phyloP scores from a whole-genome alignment of 1,140 invertebrate genomes.

The Sycophaga agraensis region DNA sequence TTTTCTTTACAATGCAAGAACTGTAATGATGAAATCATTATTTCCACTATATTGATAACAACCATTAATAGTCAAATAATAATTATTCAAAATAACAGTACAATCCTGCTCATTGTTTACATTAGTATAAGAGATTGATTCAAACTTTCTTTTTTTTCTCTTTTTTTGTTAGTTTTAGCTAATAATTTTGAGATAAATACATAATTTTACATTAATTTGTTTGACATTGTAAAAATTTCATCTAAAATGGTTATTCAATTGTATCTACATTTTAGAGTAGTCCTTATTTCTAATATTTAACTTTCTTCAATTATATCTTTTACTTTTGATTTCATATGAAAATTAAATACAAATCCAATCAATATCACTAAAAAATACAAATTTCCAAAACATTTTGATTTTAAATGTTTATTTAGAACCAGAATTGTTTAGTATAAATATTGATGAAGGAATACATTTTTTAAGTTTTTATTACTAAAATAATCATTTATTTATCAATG shows the following conservation, averaged over 20 bases:
- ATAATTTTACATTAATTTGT: slow-evolving; percentile 59
- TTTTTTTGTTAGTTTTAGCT: slow-evolving; percentile 29
- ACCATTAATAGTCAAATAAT: slow-evolving; percentile 39
- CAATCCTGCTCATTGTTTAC: slow-evolving; percentile 35
- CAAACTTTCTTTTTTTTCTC: slow-evolving; percentile 11
- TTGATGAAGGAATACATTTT: too few relatives aligned
- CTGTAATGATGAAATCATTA: slow-evolving; percentile 22
- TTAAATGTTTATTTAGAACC: not conserved
- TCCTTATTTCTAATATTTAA: slow-evolving; percentile 23
- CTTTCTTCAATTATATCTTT: not conserved
- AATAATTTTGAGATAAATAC: slow-evolving; percentile 56
- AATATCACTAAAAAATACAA: slow-evolving; percentile 6
- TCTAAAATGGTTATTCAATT: slow-evolving; percentile 49
- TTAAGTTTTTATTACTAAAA: too few relatives aligned
- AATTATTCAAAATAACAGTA: slow-evolving; percentile 34
- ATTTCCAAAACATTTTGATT: not conserved
- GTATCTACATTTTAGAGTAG: slow-evolving; percentile 26
- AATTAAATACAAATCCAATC: slow-evolving; percentile 4
- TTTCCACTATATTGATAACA: slow-evolving; percentile 20
- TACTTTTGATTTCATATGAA: not conserved
- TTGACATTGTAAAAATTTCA: slow-evolving; percentile 58
- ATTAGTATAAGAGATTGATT: slow-evolving; percentile 20
- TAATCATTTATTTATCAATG: too few relatives aligned
- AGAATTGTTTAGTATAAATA: not conserved
- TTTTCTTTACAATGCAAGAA: slow-evolving; percentile 30